Conservation (phyloP, 2,888 invertebrate genomes). For the Drosophila rubida region DNA sequence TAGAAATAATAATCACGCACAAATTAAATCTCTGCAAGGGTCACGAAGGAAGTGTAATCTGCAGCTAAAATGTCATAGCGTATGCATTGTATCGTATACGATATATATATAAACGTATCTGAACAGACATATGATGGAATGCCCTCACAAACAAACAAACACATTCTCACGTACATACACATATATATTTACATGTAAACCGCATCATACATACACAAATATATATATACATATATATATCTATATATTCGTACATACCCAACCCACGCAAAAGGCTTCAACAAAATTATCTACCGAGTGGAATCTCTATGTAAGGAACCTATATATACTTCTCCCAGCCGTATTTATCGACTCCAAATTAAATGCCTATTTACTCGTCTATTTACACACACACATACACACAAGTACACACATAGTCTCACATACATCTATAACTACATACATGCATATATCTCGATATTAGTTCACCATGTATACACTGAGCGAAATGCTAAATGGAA, state of each 20-base stretch:
- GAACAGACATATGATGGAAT: conserved; percentile 67
- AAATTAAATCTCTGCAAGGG: conserved; percentile 3
- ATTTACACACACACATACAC: conserved; percentile 43
- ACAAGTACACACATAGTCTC: conserved; percentile 16
- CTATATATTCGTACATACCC: conserved; percentile 35
- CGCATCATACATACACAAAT: conserved; percentile 33
- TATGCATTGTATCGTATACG: conserved; percentile 23
- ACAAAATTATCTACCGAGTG: conserved; percentile 35
- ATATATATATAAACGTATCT: conserved; percentile 59
- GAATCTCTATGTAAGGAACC: conserved; percentile 40
- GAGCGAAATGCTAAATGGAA: conserved; percentile 73
- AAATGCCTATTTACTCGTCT: conserved; percentile 72
- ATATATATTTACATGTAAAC: conserved; percentile 25
- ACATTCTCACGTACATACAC: conserved; percentile 12
- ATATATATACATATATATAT: conserved; percentile 34
- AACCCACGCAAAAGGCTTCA: conserved; percentile 62
- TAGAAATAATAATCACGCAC: too few relatives aligned
- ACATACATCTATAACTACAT: conserved; percentile 24
- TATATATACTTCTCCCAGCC: conserved; percentile 45
- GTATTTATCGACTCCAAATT: conserved; percentile 53
- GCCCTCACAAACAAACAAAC: conserved; percentile 33
- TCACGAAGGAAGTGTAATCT: conserved; percentile 11
- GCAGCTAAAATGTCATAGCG: conserved; percentile 20
- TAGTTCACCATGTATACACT: conserved; percentile 72
- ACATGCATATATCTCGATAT: conserved; percentile 43